Evolutionary conservation across 2,888 invertebrate genomes (phyloP), one percentile per base, ranked within the genome.

Genomic region (Rapana venosa): DNA sequence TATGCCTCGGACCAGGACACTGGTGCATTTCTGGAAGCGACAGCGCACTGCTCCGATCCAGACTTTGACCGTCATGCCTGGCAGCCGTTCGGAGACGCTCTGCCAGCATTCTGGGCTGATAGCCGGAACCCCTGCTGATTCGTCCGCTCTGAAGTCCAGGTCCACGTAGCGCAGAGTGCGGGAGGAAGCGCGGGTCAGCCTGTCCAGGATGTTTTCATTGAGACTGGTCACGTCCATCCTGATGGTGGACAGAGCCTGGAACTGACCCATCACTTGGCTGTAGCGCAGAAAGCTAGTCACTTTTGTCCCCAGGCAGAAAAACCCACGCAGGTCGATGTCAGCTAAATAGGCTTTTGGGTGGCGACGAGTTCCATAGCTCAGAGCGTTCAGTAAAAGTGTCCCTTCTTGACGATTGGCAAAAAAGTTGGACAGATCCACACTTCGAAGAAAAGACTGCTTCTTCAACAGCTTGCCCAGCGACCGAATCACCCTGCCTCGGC

Each of bases 401-500:
- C 87, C 87, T 22, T 87, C 87, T 30, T 77, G 47, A 8, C 87
- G 74, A 22, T 77, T 47, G 74, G 56, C 56, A 30, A 77, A 47
- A 30, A 36, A 32, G 56, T 77, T 74, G 87, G 87, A 87, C 47
- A 87, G 87, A 35, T 87, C 87, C 74, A 22, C 70, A 47, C 17
- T 47, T n/a, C 77, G n/a, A 15, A 87, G 77, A n/a, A 22, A 56
- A 0, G 74, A 47, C 87, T 87, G 87, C n/a, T 74, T 77, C 87
- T 77, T 87, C 74, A 87, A 74, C 87, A 87, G 30, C 56, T n/a
- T 77, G 56, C 87, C 47, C 87, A 87, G 77, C 5, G 87, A 74
- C 32, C 87, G 36, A n/a, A 87, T 35, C 74, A 87, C 77, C 47
- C 4, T 74, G 47, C 87, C 56, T 2, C 87, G 70, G 30, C 87